Percentiles rank a stretch among this genome's conserved stretches.
Conservation (phyloP, 92 coral and sea anemone genomes). For the Meandrina meandrites region DNA sequence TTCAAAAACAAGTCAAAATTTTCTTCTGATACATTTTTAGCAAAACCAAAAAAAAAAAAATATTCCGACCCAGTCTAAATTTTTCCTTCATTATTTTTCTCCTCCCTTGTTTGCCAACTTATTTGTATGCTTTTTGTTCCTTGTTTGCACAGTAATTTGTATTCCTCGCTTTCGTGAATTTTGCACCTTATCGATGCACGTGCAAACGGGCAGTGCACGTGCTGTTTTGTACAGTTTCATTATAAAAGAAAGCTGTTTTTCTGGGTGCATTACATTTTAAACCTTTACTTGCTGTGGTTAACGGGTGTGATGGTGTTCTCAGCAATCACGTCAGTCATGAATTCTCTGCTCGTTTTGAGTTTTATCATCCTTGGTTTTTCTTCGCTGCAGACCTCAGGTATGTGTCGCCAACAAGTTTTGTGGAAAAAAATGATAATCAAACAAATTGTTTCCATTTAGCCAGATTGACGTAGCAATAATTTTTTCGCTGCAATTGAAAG, state of each 20-base stretch:
- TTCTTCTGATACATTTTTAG: neutral
- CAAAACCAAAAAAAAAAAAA: no score
- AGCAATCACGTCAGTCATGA: neutral
- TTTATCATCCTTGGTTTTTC: neutral
- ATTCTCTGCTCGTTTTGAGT: neutral
- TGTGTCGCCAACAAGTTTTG: neutral
- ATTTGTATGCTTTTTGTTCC: neutral
- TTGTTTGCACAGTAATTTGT: neutral
- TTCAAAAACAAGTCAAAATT: no score
- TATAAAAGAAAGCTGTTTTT: neutral
- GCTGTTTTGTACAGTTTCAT: neutral
- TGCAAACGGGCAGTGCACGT: neutral
- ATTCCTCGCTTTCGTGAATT: neutral
- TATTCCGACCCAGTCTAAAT: neutral
- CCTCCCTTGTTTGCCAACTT: neutral
- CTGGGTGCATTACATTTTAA: neutral
- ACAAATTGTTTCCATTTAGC: neutral
- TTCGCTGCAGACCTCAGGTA: constrained; percentile 16
- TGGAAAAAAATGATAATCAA: neutral
- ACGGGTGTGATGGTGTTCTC: neutral
- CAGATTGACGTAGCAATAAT: neutral
- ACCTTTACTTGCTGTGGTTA: neutral
- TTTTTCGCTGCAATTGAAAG: neutral
- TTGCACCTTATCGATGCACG: neutral
- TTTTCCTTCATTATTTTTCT: neutral